Percentiles rank a stretch among this genome's conserved stretches.
Evolutionary conservation across 2,797 vertebrate species (phyloP).

Genomic region (Myotis planiceps): DNA sequence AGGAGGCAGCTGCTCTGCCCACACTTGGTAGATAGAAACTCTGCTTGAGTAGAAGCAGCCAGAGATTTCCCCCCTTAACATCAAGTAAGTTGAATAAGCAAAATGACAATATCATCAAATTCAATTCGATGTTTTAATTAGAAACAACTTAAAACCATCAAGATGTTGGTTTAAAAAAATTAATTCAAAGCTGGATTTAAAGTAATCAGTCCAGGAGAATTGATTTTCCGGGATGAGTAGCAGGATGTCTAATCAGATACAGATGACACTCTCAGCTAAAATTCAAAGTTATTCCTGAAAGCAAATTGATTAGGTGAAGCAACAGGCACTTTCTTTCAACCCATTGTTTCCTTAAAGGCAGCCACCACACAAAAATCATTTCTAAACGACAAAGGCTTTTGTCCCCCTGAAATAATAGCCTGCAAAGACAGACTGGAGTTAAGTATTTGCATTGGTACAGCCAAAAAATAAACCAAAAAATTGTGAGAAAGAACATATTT

Average conservation of each 20-base stretch:
- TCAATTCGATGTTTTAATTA: background rate
- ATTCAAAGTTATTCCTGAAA: conserved; percentile 15
- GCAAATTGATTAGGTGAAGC: background rate
- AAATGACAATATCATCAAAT: background rate
- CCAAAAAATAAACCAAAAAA: background rate
- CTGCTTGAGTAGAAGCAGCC: background rate
- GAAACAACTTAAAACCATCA: conserved; percentile 27
- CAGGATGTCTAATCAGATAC: background rate
- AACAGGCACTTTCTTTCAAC: background rate
- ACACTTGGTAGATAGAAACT: background rate
- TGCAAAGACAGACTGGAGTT: background rate
- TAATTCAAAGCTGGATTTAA: conserved; percentile 39
- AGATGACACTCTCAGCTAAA: conserved; percentile 3
- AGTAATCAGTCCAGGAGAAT: background rate
- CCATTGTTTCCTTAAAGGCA: background rate
- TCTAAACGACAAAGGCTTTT: conserved; percentile 16
- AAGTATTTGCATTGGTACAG: background rate
- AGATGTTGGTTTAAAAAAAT: conserved; percentile 1
- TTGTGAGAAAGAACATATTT: background rate
- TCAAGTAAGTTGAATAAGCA: background rate
- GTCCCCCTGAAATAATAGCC: background rate
- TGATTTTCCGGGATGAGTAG: conserved; percentile 11
- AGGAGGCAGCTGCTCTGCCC: accelerated
- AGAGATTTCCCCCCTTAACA: background rate
- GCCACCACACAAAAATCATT: background rate